A percentile compares a stretch with the other conserved stretches of the same genome.
Evolutionary conservation across 2,797 vertebrate species (phyloP).

Genomic region (Phoxinus dragarum): DNA sequence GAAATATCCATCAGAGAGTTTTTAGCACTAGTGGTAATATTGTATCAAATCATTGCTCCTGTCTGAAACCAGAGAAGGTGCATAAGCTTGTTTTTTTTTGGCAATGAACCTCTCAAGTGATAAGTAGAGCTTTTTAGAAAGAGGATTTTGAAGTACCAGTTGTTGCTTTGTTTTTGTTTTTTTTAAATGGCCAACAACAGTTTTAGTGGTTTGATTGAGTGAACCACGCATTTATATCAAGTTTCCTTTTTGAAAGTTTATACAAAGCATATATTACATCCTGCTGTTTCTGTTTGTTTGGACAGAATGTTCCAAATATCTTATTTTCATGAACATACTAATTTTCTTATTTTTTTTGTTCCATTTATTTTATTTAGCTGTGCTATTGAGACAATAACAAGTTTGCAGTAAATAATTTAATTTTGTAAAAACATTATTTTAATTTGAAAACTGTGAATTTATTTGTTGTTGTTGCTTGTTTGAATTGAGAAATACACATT

Average conservation of each 20-base stretch:
- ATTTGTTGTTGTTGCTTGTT: no score
- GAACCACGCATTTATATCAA: neutral
- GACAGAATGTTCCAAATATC: neutral
- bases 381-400: neutral
- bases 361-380: neutral
- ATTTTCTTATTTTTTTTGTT: neutral
- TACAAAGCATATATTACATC: neutral
- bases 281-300: neutral
- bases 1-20: constrained; percentile 44
- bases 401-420: constrained; percentile 4
- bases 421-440: neutral
- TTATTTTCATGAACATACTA: neutral
- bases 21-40: constrained; percentile 30
- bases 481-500: no score
- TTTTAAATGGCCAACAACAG: neutral
- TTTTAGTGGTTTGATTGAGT: neutral
- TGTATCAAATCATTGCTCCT: neutral
- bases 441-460: neutral
- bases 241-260: neutral
- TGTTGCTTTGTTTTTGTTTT: neutral
- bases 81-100: constrained; percentile 5
- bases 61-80: no score
- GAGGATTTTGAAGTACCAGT: constrained; percentile 2
- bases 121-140: neutral
- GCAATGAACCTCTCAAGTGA: constrained; percentile 10